Evolutionary conservation across 2,797 vertebrate genomes (phyloP).

Genomic region (Gambelia wislizenii): DNA sequence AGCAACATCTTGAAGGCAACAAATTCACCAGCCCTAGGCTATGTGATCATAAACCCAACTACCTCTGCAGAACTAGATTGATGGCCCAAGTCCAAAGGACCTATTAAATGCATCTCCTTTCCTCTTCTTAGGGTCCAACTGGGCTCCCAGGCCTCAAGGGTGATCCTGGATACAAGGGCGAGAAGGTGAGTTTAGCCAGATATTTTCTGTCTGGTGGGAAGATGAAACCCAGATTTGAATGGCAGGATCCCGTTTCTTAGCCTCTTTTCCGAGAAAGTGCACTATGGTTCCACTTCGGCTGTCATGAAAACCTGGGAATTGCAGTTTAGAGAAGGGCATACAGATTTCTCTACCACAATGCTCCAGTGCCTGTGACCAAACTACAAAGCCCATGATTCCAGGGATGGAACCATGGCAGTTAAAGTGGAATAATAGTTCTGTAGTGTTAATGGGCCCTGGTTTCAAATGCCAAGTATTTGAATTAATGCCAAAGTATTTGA

Average conservation of each 20-base stretch:
- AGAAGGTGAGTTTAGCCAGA: slow-evolving; percentile 83
- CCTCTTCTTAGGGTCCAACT: slow-evolving; percentile 84
- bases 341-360: no score
- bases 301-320: no score
- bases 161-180: slow-evolving; percentile 88
- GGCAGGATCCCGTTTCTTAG: background rate
- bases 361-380: no score
- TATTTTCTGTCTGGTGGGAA: background rate
- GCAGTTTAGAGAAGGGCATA: no score
- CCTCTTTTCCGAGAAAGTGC: background rate
- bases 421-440: no score
- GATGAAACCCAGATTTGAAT: background rate
- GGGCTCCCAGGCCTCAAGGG: slow-evolving; percentile 92
- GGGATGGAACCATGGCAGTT: no score
- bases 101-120: background rate
- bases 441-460: background rate
- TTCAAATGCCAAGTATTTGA: background rate
- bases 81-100: no score
- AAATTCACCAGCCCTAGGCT: background rate
- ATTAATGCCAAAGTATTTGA: no score
- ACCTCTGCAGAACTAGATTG: background rate
- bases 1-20: background rate
- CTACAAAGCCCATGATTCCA: no score
- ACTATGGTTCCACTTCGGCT: no score
- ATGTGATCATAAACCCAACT: background rate